Conservation (phyloP, 2,888 invertebrate genomes). For the Melipona beecheii region DNA sequence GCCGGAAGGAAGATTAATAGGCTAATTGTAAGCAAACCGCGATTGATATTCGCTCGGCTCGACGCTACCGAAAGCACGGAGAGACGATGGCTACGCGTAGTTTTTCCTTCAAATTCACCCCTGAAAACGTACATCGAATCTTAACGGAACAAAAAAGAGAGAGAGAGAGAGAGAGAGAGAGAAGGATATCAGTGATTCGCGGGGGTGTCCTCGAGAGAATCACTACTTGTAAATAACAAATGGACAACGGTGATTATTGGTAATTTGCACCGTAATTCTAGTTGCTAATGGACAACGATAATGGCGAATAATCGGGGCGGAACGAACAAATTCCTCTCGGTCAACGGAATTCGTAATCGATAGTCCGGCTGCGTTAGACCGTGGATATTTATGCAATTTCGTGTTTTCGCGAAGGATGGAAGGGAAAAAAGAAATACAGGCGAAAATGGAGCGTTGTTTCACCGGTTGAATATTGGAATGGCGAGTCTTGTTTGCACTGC, state of each 20-base stretch:
- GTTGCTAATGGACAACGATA: not conserved
- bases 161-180: too few species aligned
- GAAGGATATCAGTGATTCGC: constrained; percentile 20
- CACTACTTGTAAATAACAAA: constrained; percentile 34
- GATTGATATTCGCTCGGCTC: constrained; percentile 32
- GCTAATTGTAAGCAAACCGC: constrained; percentile 20
- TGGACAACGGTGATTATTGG: not conserved
- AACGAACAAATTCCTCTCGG: not conserved
- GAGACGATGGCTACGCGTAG: too few species aligned
- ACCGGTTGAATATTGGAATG: too few species aligned
- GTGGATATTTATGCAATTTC: too few species aligned
- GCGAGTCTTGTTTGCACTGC: too few species aligned
- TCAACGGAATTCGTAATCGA: not conserved
- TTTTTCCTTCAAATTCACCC: not conserved
- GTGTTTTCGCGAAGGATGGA: too few species aligned
- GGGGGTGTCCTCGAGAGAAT: constrained; percentile 6
- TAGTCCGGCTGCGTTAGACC: too few species aligned
- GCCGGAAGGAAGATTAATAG: constrained; percentile 28
- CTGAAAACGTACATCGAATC: constrained; percentile 4
- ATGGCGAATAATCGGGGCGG: constrained; percentile 6
- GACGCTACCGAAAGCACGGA: not conserved
- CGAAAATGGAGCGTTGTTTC: too few species aligned
- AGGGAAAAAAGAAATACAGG: too few species aligned
- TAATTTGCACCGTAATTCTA: not conserved
- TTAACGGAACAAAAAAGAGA: too few species aligned